Base-by-base conservation (phyloP, 2,113 vertebrate species). In the Leptocoma aspasia region DNA sequence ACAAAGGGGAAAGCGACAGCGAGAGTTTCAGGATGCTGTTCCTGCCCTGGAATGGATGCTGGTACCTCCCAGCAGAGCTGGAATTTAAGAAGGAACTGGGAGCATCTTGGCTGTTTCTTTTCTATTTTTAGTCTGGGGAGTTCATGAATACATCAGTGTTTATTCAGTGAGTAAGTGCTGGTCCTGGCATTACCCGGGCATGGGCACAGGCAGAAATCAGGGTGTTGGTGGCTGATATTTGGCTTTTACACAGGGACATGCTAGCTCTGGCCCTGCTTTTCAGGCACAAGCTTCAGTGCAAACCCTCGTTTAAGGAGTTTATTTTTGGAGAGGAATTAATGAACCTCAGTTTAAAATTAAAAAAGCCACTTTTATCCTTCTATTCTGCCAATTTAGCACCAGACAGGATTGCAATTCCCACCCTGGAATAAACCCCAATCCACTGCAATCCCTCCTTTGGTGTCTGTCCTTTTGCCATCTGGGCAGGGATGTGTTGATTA, bases 1-100 rank as follows among this genome's bases (percentile, higher is more conserved):
- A 20, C 18, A 13, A 45, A 33, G 71, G 75, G 47, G 72, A 47
- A 33, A 0, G 0, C 64, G 14, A 3, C 28, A 27, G n/a, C 0
- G 6, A 28, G 69, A 15, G n/a, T 2, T 24, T 9, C 7, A 1
- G 69, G 60, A 13, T 18, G 47, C 2, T 15, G 50, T 0, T 68
- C 3, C 80, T 65, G 87, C 49, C 5, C 20, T 3, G 0, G 7
- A 15, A 10, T 1, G 19, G 54, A 44, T 24, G 37, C 63, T 44
- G 78, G 18, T 53, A 57, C 56, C 53, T 68, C 56, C 60, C 72
- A 49, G 60, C 6, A 75, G 61, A 68, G 63, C 7, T 11, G 77
- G 44, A 3, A 35, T 60, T 86, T 30, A 6, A 47, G 69, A 52
- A 76, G 35, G 68, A 59, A 6, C 44, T 27, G 45, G 23, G 39